Percentiles rank a stretch among this genome's conserved stretches.
Evolutionary conservation across 2,797 vertebrate genomes (phyloP).

Genomic region (Poecile montanus): DNA sequence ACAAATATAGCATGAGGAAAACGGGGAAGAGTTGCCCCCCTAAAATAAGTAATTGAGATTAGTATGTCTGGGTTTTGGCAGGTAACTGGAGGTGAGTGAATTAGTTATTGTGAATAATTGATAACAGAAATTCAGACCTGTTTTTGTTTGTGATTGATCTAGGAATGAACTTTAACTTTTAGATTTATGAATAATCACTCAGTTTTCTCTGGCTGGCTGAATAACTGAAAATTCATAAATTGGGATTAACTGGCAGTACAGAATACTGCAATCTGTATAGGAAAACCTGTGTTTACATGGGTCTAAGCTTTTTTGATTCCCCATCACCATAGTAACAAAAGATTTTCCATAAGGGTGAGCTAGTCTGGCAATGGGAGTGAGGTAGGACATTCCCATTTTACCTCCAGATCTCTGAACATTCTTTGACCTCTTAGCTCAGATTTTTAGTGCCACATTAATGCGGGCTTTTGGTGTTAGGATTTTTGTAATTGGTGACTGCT

Average conservation of each 20-base stretch:
- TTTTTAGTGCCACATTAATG: fast-evolving
- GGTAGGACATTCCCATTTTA: background rate
- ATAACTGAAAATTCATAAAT: background rate
- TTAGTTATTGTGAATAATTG: background rate
- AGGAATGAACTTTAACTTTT: background rate
- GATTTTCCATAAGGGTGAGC: background rate
- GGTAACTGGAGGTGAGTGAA: background rate
- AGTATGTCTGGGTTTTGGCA: background rate
- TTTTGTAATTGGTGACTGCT: background rate
- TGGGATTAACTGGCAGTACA: background rate
- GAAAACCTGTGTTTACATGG: background rate
- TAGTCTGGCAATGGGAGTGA: background rate
- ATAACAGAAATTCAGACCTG: background rate
- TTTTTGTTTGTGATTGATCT: background rate
- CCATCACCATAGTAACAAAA: background rate
- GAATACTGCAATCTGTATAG: background rate
- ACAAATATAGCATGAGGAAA: background rate
- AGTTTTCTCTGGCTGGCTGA: background rate
- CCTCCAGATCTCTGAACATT: background rate
- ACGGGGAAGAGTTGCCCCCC: background rate
- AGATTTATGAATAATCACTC: background rate
- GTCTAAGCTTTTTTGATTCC: background rate
- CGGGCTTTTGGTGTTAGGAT: background rate
- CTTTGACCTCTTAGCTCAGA: background rate
- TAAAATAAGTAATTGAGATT: background rate